Percentiles rank a stretch among this genome's conserved stretches.
These are phyloP conservation scores for Bursaphelenchus okinawaensis DNA, from an alignment of 2,888 invertebrate genomes.

Conservation along the genomic window DNA sequence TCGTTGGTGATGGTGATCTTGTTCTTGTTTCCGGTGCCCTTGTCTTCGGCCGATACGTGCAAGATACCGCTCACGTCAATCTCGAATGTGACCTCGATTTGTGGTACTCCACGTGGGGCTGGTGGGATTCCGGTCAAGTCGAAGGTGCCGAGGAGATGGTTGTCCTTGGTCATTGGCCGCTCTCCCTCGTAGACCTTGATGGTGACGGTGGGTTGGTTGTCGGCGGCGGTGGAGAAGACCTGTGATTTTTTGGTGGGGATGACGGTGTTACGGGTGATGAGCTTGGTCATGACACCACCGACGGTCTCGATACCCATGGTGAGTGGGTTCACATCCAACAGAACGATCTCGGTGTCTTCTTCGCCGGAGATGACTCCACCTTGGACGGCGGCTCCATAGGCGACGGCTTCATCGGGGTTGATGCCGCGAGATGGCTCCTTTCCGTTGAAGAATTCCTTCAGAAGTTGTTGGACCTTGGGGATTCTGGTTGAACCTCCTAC, in stretches of 20 bases:
- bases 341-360: conserved; percentile 65
- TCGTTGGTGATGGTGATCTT: conserved; percentile 98
- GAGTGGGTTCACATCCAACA: conserved; percentile 94
- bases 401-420: conserved; percentile 85
- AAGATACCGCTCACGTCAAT: conserved; percentile 63
- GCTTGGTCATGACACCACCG: conserved; percentile 98
- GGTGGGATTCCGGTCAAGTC: conserved; percentile 66
- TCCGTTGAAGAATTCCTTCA: conserved; percentile 77
- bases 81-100: conserved; percentile 60
- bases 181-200: conserved; percentile 96
- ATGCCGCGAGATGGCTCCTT: conserved; percentile 96
- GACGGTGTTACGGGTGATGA: conserved; percentile 93
- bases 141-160: conserved; percentile 95
- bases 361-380: conserved; percentile 95
- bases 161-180: conserved; percentile 98
- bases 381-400: conserved; percentile 89
- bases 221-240: conserved; percentile 97
- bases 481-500: conserved; percentile 99
- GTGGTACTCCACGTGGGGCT: conserved; percentile 30
- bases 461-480: conserved; percentile 77
- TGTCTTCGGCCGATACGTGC: conserved; percentile 89
- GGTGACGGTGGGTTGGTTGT: conserved; percentile 97
- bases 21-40: conserved; percentile 95
- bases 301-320: conserved; percentile 99
- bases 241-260: conserved; percentile 99